Evolutionary conservation across 2,113 vertebrate species (phyloP).

Genomic region (Tapirus terrestris): DNA sequence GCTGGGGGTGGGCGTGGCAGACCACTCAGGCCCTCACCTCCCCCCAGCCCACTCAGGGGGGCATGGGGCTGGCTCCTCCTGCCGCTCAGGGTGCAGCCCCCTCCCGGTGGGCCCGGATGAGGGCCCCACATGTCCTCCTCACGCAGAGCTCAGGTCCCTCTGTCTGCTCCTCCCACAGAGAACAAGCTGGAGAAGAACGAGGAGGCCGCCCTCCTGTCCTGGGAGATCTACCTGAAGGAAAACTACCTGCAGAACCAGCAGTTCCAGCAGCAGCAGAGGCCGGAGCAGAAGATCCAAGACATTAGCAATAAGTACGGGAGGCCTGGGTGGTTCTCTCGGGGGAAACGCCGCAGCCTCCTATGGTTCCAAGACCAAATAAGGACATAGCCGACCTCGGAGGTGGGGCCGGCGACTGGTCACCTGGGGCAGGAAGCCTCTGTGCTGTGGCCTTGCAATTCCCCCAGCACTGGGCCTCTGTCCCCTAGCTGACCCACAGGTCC

Average conservation of each 20-base stretch:
- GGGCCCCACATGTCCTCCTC: too few relatives aligned
- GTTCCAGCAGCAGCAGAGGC: slow-evolving; percentile 87
- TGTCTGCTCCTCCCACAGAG: slow-evolving; percentile 82
- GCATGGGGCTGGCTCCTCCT: rapidly evolving
- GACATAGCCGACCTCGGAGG: too few relatives aligned
- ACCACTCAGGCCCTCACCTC: rapidly evolving
- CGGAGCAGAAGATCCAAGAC: slow-evolving; percentile 90
- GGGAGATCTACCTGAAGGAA: slow-evolving; percentile 96
- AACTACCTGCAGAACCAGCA: slow-evolving; percentile 90
- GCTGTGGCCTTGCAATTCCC: too few relatives aligned
- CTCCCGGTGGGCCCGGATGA: rapidly evolving
- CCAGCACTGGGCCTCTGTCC: neutral
- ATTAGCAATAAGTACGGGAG: slow-evolving; percentile 90
- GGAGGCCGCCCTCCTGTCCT: slow-evolving; percentile 93
- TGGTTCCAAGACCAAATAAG: rapidly evolving
- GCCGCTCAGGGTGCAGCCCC: neutral
- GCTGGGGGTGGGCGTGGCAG: rapidly evolving
- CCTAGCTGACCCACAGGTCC: neutral
- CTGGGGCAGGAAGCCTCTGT: neutral
- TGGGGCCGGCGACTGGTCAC: neutral
- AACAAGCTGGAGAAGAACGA: slow-evolving; percentile 88
- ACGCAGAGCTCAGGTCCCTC: rapidly evolving
- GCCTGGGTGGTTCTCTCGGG: rapidly evolving
- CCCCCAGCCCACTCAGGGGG: rapidly evolving
- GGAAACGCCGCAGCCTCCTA: neutral